phyloP scores from a whole-genome alignment of 2,113 vertebrate genomes.

The Hippolais icterina region DNA sequence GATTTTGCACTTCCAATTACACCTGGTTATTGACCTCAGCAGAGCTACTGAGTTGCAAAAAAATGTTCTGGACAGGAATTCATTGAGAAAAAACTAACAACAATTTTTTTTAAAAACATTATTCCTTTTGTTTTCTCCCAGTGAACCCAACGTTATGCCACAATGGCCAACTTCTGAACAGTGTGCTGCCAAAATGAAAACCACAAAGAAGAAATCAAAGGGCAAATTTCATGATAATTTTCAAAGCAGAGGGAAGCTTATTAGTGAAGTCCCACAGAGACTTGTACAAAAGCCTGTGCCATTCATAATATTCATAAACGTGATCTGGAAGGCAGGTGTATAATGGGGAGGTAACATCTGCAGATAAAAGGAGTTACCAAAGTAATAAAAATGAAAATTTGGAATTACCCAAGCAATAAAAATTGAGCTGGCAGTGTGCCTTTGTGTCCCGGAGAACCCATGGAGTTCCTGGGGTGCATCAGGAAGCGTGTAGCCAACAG shows the following conservation, averaged over 20 bases:
- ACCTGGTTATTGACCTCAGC: not conserved
- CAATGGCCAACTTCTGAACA: not conserved
- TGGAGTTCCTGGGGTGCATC: not conserved
- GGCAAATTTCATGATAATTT: not conserved
- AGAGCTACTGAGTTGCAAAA: not conserved
- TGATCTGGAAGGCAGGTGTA: not conserved
- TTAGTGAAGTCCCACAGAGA: not conserved
- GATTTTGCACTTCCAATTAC: not conserved
- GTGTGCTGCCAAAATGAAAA: not conserved
- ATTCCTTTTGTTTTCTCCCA: not conserved
- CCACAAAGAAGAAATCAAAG: not conserved
- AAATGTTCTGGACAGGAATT: not conserved
- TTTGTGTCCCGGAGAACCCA: not conserved
- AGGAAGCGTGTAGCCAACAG: not conserved
- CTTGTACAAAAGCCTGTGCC: not conserved
- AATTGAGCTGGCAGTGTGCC: not conserved
- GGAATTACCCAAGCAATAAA: not conserved
- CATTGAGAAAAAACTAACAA: not conserved
- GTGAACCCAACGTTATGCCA: not conserved
- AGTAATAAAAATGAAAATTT: not conserved
- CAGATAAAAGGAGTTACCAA: not conserved
- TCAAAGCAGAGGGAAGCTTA: not conserved
- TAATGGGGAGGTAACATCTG: not conserved
- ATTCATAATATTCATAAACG: not conserved
- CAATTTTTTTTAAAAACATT: not conserved